Conservation (phyloP, 2,888 invertebrate species). For the Caenorhabditis sp. region DNA sequence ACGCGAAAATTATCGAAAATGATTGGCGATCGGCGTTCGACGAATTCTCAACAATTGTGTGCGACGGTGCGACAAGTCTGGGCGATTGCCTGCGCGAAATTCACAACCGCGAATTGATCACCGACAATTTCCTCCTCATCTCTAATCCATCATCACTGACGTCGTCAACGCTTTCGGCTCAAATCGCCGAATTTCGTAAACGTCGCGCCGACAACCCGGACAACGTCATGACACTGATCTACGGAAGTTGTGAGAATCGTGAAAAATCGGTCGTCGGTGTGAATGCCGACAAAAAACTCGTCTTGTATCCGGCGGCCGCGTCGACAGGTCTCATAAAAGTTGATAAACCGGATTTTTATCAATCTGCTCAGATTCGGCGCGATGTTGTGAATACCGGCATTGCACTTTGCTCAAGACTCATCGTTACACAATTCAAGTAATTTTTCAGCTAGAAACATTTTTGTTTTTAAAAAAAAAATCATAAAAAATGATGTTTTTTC, state of each 20-base stretch:
- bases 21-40: constrained; percentile 38
- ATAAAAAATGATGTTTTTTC: not conserved
- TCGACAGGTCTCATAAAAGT: constrained; percentile 34
- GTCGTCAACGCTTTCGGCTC: constrained; percentile 35
- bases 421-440: constrained; percentile 54
- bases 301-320: constrained; percentile 46
- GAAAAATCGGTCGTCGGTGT: constrained; percentile 43
- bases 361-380: constrained; percentile 50
- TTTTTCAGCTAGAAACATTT: too few species aligned
- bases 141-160: constrained; percentile 55
- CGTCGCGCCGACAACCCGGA: constrained; percentile 46
- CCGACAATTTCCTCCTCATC: constrained; percentile 43
- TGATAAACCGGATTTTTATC: constrained; percentile 47
- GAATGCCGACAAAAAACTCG: constrained; percentile 43
- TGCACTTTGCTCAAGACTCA: constrained; percentile 55
- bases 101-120: constrained; percentile 48
- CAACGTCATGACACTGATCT: constrained; percentile 60
- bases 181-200: constrained; percentile 51
- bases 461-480: not conserved
- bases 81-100: constrained; percentile 63
- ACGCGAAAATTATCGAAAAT: constrained; percentile 25
- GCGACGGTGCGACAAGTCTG: constrained; percentile 42
- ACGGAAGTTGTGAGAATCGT: constrained; percentile 26
- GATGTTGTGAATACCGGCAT: constrained; percentile 60
- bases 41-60: constrained; percentile 22